Evolutionary conservation across 1,140 invertebrate species (phyloP).

Genomic region (Batillaria attramentaria): DNA sequence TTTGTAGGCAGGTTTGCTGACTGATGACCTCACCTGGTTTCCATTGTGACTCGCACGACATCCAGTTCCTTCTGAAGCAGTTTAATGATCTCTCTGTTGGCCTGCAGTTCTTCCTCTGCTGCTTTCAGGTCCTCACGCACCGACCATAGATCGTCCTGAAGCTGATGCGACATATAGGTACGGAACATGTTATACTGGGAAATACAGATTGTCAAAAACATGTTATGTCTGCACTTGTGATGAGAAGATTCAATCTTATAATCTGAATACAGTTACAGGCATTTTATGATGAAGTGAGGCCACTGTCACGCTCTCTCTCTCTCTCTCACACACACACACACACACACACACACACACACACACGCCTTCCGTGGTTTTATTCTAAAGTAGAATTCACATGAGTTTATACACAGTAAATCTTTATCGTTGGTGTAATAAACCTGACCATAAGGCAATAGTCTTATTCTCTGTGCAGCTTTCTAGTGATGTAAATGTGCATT

Average conservation of each 20-base stretch:
- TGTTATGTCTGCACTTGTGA: too few relatives aligned
- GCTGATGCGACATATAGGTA: constrained; percentile 33
- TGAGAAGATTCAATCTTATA: too few relatives aligned
- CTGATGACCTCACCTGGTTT: constrained; percentile 57
- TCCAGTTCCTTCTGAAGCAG: constrained; percentile 69
- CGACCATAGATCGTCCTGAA: constrained; percentile 54
- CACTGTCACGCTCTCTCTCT: background rate
- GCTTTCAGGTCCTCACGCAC: constrained; percentile 59
- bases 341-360: constrained; percentile 16
- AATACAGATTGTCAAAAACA: too few relatives aligned
- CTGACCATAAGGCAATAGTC: too few relatives aligned
- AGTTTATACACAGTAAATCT: too few relatives aligned
- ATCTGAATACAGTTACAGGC: too few relatives aligned
- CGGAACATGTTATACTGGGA: too few relatives aligned
- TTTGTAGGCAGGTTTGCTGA: too few relatives aligned
- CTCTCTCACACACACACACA: background rate
- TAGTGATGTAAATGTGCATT: too few relatives aligned
- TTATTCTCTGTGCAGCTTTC: too few relatives aligned
- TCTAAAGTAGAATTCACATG: background rate
- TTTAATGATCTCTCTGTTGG: constrained; percentile 69
- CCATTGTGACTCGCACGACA: constrained; percentile 55
- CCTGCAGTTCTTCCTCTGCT: constrained; percentile 67
- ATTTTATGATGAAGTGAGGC: too few relatives aligned
- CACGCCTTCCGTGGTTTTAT: background rate
- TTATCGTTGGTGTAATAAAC: too few relatives aligned